These are phyloP conservation scores for Cyprinella venusta DNA, from an alignment of 2,797 vertebrate species.

Conservation along the genomic window DNA sequence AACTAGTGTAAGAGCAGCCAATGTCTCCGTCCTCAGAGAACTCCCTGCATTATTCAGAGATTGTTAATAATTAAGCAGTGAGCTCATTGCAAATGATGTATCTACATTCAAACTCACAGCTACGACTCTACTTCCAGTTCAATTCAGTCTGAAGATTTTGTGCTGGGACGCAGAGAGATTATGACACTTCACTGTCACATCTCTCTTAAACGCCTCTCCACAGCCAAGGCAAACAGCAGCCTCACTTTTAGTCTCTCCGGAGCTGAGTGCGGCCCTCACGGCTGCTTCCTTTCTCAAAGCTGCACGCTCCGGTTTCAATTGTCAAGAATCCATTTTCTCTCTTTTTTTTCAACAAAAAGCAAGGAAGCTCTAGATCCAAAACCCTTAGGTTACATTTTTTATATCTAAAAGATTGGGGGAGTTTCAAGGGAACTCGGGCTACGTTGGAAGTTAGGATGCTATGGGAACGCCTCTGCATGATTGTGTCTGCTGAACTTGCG, in stretches of 20 bases:
- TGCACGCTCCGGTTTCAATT: not conserved
- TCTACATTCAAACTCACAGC: constrained; percentile 49
- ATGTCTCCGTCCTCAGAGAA: constrained; percentile 40
- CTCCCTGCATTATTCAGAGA: constrained; percentile 55
- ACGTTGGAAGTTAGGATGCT: no score
- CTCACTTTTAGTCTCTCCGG: not conserved
- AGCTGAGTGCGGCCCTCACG: not conserved
- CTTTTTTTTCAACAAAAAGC: not conserved
- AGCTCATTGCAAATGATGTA: constrained; percentile 56
- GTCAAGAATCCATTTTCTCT: not conserved
- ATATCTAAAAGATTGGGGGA: no score
- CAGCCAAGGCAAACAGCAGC: constrained; percentile 14
- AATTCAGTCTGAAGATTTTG: constrained; percentile 34
- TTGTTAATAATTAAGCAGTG: constrained; percentile 59
- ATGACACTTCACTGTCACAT: constrained; percentile 40
- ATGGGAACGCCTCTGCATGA: no score
- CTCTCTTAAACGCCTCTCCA: constrained; percentile 25
- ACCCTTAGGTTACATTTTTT: no score
- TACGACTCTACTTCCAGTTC: constrained; percentile 38
- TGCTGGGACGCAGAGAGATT: constrained; percentile 39
- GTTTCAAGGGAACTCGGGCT: no score
- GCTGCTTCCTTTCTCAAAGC: not conserved
- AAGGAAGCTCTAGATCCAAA: not conserved
- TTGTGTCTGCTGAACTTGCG: no score
- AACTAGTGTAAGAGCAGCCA: constrained; percentile 48